Percentiles rank a stretch among this genome's conserved stretches.
Evolutionary conservation across 2,797 vertebrate species (phyloP).

Genomic region (Podarcis siculus): DNA sequence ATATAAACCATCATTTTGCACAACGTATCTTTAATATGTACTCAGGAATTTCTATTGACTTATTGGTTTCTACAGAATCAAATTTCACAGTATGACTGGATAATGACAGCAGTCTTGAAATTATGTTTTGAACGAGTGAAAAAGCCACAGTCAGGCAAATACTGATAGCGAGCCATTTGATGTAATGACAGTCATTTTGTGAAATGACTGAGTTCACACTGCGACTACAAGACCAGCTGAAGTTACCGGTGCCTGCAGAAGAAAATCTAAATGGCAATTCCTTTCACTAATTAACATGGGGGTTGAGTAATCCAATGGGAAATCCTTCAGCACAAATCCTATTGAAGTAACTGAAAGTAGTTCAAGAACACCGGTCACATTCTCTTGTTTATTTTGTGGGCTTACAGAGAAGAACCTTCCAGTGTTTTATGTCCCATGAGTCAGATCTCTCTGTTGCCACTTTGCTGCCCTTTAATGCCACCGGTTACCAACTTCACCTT

Average conservation of each 20-base stretch:
- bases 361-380: neutral
- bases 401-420: neutral
- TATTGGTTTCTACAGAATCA: neutral
- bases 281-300: neutral
- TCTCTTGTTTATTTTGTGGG: neutral
- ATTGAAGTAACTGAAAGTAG: neutral
- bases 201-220: neutral
- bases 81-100: neutral
- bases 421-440: neutral
- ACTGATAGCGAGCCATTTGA: neutral
- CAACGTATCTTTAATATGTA: neutral
- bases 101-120: neutral
- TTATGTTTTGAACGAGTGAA: neutral
- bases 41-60: neutral
- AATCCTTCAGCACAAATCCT: neutral
- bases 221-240: neutral
- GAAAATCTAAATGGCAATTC: neutral
- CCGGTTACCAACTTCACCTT: neutral
- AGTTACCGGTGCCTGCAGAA: neutral
- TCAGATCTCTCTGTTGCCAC: neutral
- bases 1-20: neutral
- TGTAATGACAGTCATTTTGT: neutral
- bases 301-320: neutral
- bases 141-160: neutral
- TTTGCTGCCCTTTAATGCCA: neutral